Conservation (phyloP, 2,888 invertebrate genomes). For the Anoncus sp. region DNA sequence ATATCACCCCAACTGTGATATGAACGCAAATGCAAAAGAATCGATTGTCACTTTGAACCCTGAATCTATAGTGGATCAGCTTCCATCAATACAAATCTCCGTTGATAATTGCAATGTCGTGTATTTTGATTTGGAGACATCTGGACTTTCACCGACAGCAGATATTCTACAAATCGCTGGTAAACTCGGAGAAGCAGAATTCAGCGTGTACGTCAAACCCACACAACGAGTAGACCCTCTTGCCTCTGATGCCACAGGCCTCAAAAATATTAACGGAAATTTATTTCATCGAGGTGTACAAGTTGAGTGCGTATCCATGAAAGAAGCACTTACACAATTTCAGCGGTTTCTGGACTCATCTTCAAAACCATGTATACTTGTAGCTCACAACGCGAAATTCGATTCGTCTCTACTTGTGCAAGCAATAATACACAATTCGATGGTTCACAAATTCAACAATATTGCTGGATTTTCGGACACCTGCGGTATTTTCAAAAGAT, state of each 20-base stretch:
- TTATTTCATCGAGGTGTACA: slow-evolving; percentile 55
- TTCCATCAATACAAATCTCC: not conserved
- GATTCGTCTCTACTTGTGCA: slow-evolving; percentile 44
- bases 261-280: slow-evolving; percentile 50
- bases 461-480: slow-evolving; percentile 48
- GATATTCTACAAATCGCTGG: slow-evolving; percentile 45
- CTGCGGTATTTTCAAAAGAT: slow-evolving; percentile 34
- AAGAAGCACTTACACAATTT: slow-evolving; percentile 34
- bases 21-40: slow-evolving; percentile 7
- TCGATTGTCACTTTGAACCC: not conserved
- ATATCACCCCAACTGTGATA: slow-evolving; percentile 24
- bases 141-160: slow-evolving; percentile 29
- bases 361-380: slow-evolving; percentile 31
- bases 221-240: slow-evolving; percentile 43
- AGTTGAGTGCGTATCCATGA: slow-evolving; percentile 37
- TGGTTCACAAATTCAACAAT: slow-evolving; percentile 38
- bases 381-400: slow-evolving; percentile 54
- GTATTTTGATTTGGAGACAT: slow-evolving; percentile 44
- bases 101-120: slow-evolving; percentile 20
- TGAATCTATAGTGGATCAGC: slow-evolving; percentile 11
- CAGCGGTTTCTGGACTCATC: slow-evolving; percentile 23
- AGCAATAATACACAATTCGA: slow-evolving; percentile 25
- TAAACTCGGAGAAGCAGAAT: slow-evolving; percentile 21
- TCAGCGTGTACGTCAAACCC: slow-evolving; percentile 61
- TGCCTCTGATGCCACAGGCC: slow-evolving; percentile 54